These are phyloP conservation scores for Acrocephalus scirpaceus DNA, from an alignment of 2,797 vertebrate species.

Conservation along the genomic window DNA sequence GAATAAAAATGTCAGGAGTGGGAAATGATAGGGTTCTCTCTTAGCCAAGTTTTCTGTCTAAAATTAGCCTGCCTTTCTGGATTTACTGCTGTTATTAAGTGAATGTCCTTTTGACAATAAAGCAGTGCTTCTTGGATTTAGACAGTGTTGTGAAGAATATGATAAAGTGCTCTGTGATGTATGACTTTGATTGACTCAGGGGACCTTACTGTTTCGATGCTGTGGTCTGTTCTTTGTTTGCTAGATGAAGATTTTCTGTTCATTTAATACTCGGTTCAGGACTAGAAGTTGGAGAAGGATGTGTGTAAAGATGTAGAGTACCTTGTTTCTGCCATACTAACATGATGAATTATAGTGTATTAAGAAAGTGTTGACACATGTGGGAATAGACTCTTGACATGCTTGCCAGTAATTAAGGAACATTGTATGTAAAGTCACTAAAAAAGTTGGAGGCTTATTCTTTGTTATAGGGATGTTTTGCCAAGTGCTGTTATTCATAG, in stretches of 20 bases:
- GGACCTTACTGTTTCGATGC: conserved; percentile 67
- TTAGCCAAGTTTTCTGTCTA: conserved; percentile 73
- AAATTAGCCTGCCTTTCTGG: conserved; percentile 74
- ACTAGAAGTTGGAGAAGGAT: conserved; percentile 70
- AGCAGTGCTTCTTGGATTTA: conserved; percentile 69
- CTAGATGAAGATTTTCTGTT: conserved; percentile 65
- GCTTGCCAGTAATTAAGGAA: conserved; percentile 80
- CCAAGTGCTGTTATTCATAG: conserved; percentile 77
- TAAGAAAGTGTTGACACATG: conserved; percentile 80
- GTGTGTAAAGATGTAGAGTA: conserved; percentile 65
- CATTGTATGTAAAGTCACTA: conserved; percentile 78
- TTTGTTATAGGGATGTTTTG: conserved; percentile 70
- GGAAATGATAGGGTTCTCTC: conserved; percentile 71
- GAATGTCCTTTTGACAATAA: conserved; percentile 71
- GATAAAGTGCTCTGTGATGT: conserved; percentile 73
- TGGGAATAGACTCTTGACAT: conserved; percentile 75
- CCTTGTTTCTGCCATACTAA: conserved; percentile 78
- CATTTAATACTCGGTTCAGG: conserved; percentile 68
- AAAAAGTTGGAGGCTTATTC: conserved; percentile 71
- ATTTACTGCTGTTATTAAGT: conserved; percentile 77
- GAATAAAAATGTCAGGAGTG: conserved; percentile 77
- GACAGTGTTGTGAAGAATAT: conserved; percentile 57
- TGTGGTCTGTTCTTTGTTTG: conserved; percentile 71
- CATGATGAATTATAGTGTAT: conserved; percentile 79
- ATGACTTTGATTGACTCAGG: conserved; percentile 69